Evolutionary conservation across 2,113 vertebrate species (phyloP).

Genomic region (Mustela lutreola): DNA sequence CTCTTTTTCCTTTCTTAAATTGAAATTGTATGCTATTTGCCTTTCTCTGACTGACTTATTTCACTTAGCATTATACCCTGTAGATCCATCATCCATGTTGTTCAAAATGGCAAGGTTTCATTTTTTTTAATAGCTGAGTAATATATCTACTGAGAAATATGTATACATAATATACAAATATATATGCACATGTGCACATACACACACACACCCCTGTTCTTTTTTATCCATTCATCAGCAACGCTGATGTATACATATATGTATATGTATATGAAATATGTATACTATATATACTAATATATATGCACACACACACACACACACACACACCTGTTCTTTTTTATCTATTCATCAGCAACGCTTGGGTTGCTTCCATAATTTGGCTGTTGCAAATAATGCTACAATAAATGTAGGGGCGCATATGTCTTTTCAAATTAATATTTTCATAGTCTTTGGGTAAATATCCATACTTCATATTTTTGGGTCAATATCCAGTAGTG

Average conservation of each 20-base stretch:
- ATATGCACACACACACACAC: background rate
- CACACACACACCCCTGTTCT: background rate
- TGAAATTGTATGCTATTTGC: background rate
- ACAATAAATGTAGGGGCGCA: background rate
- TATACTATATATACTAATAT: background rate
- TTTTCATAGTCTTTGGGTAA: background rate
- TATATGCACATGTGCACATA: fast-evolving
- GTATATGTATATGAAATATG: too few species aligned
- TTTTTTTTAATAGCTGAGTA: background rate
- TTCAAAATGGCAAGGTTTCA: background rate
- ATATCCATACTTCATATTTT: background rate
- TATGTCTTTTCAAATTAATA: background rate
- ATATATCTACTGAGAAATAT: background rate
- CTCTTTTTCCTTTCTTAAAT: background rate
- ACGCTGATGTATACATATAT: too few species aligned
- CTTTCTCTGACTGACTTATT: background rate
- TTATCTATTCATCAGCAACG: background rate
- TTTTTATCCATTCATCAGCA: background rate
- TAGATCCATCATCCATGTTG: background rate
- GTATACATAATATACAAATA: background rate
- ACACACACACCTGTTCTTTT: background rate
- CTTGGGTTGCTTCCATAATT: background rate
- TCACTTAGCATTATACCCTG: background rate
- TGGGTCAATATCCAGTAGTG: background rate
- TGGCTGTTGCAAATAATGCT: background rate